A percentile compares a stretch with the other conserved stretches of the same genome.
phyloP scores from a whole-genome alignment of 2,797 vertebrate genomes.

The Anguilla obscura region DNA sequence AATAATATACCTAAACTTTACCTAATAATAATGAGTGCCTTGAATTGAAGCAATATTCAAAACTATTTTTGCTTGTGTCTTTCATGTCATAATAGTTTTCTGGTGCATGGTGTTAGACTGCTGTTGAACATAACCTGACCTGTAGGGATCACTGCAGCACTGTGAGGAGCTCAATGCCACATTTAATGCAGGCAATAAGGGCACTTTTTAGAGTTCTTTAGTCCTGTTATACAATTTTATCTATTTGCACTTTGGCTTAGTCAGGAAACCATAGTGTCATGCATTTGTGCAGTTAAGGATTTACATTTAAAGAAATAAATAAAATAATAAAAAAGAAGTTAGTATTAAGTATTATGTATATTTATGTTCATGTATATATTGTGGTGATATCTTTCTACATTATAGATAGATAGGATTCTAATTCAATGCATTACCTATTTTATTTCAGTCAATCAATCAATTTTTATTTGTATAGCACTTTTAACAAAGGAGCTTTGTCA shows the following conservation, averaged over 20 bases:
- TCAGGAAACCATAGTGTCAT: neutral
- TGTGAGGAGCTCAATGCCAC: neutral
- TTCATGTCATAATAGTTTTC: neutral
- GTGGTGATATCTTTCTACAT: neutral
- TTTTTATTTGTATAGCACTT: no score
- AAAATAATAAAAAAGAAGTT: no score
- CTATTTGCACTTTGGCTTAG: neutral
- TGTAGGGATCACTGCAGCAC: neutral
- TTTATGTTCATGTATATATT: neutral
- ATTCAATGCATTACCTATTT: neutral
- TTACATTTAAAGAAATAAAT: neutral
- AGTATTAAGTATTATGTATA: neutral
- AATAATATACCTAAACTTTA: no score
- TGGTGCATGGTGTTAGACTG: neutral
- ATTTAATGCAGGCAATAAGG: neutral
- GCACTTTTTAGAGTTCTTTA: neutral
- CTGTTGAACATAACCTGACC: neutral
- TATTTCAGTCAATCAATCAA: neutral
- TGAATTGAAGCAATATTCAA: neutral
- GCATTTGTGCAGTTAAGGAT: neutral
- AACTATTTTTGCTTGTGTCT: neutral
- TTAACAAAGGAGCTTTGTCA: no score
- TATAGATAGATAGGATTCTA: neutral
- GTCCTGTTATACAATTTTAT: neutral
- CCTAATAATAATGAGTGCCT: neutral